Percentiles rank a stretch among this genome's conserved stretches.
Evolutionary conservation across 1,140 invertebrate species (phyloP).

Genomic region (Macrotrachela quadricornifera): DNA sequence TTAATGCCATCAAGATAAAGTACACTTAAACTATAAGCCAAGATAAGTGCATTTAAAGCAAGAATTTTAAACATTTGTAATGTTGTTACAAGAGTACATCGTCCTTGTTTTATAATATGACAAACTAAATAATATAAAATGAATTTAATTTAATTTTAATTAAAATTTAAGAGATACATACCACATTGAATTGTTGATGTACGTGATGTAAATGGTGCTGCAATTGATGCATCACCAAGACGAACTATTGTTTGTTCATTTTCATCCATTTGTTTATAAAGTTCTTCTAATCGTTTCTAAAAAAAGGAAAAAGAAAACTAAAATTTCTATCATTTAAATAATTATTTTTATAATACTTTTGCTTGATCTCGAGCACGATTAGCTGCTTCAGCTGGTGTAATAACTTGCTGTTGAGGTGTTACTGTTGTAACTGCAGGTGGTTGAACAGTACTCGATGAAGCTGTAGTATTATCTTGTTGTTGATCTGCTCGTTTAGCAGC

Average conservation of each 20-base stretch:
- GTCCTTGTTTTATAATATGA: constrained; percentile 93
- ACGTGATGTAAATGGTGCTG: constrained; percentile 94
- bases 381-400: too few relatives aligned
- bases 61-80: constrained; percentile 99
- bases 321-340: too few relatives aligned
- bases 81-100: constrained; percentile 93
- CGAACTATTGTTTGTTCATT: constrained; percentile 69
- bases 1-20: constrained; percentile 93
- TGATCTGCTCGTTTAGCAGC: constrained; percentile 47
- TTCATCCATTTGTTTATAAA: constrained; percentile 45
- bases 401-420: too few relatives aligned
- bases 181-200: constrained; percentile 85
- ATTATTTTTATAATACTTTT: too few relatives aligned
- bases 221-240: constrained; percentile 91
- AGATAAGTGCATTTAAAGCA: constrained; percentile 85
- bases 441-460: too few relatives aligned
- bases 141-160: constrained; percentile 1
- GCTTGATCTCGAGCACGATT: too few relatives aligned
- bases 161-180: constrained; percentile 27
- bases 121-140: constrained; percentile 49
- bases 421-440: too few relatives aligned
- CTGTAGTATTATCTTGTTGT: background rate
- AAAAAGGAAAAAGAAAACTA: background rate
- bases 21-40: constrained; percentile 95
- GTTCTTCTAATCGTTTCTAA: background rate